Percentiles rank a stretch among this genome's conserved stretches.
Evolutionary conservation across 2,797 vertebrate species (phyloP).

Genomic region (Darevskia nairensis): DNA sequence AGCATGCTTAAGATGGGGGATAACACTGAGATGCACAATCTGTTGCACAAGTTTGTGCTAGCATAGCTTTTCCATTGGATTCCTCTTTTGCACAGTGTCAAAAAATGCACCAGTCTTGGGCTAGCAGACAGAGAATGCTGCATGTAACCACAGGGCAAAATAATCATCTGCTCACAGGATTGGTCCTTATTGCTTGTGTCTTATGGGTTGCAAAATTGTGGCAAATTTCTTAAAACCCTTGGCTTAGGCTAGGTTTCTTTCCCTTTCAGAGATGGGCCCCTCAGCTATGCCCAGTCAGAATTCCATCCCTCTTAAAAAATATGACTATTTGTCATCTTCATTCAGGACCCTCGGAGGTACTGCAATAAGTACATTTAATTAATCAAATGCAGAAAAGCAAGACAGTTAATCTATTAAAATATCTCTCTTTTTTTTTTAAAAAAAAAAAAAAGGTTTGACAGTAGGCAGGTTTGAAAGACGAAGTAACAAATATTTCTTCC

Average conservation of each 20-base stretch:
- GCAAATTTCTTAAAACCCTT: neutral
- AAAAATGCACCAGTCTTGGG: no score
- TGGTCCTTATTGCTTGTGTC: neutral
- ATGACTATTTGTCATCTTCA: neutral
- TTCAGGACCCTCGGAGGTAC: neutral
- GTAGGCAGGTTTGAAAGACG: neutral
- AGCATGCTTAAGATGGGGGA: neutral
- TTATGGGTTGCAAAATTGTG: neutral
- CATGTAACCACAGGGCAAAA: neutral
- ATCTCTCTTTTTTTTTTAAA: neutral
- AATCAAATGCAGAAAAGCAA: neutral
- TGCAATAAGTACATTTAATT: neutral
- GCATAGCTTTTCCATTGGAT: no score
- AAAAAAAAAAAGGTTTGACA: neutral
- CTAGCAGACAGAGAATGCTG: no score
- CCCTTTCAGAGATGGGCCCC: neutral
- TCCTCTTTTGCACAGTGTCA: no score
- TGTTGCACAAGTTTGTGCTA: no score
- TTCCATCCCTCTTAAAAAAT: neutral
- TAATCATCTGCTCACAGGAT: neutral
- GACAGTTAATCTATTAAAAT: constrained; percentile 18
- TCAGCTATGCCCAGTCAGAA: no score
- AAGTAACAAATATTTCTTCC: constrained; percentile 8
- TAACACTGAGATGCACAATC: neutral
- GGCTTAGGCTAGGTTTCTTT: no score